Conservation (phyloP, 2,113 vertebrate species). For the Echinops telfairi region DNA sequence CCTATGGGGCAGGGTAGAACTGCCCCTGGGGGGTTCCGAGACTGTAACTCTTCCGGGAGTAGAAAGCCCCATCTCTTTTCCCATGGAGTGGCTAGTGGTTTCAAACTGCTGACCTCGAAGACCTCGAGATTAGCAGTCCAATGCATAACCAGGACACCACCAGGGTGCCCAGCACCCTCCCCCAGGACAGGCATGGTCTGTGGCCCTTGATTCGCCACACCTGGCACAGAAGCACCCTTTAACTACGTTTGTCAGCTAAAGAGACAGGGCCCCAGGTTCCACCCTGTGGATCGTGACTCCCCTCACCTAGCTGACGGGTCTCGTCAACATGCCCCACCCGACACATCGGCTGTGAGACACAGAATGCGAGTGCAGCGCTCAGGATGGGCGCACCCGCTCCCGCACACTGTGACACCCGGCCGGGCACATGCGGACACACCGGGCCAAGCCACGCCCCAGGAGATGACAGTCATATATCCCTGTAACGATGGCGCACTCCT, state of each 20-base stretch:
- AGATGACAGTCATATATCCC: rapidly evolving
- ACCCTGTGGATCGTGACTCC: neutral
- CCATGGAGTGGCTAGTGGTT: too few species aligned
- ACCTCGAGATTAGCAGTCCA: too few species aligned
- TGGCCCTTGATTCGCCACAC: neutral
- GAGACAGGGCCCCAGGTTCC: neutral
- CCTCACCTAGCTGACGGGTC: neutral
- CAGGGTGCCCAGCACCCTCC: too few species aligned
- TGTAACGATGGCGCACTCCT: rapidly evolving
- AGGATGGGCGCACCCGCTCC: neutral
- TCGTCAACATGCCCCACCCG: neutral
- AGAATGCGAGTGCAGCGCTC: neutral
- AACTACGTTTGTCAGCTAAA: neutral
- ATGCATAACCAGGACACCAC: too few species aligned
- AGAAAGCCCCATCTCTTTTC: too few species aligned
- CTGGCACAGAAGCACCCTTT: neutral
- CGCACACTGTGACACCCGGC: neutral
- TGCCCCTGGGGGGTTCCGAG: too few species aligned
- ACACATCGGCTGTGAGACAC: neutral
- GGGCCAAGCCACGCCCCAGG: neutral
- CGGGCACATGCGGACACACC: neutral
- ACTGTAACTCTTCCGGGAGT: too few species aligned
- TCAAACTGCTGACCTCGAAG: too few species aligned
- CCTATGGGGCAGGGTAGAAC: too few species aligned
- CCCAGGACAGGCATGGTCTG: neutral